Evolutionary conservation across 2,888 invertebrate genomes (phyloP).

Genomic region (Pogonocherus hispidulus): DNA sequence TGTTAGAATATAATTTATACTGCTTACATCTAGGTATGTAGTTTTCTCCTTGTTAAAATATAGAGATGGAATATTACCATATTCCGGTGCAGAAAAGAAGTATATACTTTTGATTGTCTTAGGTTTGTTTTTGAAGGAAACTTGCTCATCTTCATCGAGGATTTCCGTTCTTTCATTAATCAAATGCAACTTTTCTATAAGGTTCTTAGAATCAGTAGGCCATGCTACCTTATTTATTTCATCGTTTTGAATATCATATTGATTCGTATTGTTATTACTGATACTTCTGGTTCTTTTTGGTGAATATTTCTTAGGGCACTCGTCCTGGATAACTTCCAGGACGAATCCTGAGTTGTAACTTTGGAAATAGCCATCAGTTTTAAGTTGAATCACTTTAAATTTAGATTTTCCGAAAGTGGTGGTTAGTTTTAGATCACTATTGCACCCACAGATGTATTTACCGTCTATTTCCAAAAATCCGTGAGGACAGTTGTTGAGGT

Average conservation of each 20-base stretch:
- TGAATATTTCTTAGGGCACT: constrained; percentile 67
- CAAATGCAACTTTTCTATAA: constrained; percentile 51
- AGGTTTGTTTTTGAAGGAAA: constrained; percentile 18
- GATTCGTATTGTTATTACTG: constrained; percentile 5
- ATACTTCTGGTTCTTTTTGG: constrained; percentile 45
- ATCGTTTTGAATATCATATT: constrained; percentile 44
- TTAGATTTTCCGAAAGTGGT: constrained; percentile 61
- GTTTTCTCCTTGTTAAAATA: constrained; percentile 59
- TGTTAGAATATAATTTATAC: constrained; percentile 49
- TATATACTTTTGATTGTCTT: constrained; percentile 58
- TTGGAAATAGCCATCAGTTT: constrained; percentile 66
- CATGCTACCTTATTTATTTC: constrained; percentile 52
- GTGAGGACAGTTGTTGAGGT: constrained; percentile 65
- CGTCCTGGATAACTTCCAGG: constrained; percentile 72
- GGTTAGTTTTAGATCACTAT: constrained; percentile 66
- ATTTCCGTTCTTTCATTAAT: constrained; percentile 53
- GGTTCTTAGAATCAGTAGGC: constrained; percentile 45
- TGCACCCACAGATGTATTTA: constrained; percentile 73
- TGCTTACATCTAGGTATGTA: constrained; percentile 58
- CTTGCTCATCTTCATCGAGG: constrained; percentile 33
- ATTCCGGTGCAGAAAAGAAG: constrained; percentile 57
- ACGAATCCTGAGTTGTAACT: constrained; percentile 70
- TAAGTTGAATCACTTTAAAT: constrained; percentile 69
- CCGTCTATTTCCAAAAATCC: constrained; percentile 74
- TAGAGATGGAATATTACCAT: constrained; percentile 40